Evolutionary conservation across 2,888 invertebrate species (phyloP).

Genomic region (Agonopterix subpropinquella): DNA sequence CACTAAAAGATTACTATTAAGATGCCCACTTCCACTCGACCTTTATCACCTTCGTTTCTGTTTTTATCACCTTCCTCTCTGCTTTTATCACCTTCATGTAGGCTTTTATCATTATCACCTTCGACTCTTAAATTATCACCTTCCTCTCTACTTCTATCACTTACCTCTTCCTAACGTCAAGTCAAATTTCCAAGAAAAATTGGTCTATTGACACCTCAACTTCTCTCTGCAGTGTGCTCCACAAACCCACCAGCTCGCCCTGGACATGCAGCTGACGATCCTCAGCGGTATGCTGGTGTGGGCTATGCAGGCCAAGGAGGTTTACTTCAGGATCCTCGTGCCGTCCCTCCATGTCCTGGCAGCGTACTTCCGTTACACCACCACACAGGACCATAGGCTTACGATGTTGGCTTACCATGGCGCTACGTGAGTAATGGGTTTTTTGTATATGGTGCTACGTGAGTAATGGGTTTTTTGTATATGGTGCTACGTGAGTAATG

Average conservation of each 20-base stretch:
- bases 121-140: too few relatives aligned
- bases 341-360: conserved; percentile 74
- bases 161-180: too few relatives aligned
- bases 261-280: conserved; percentile 84
- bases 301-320: conserved; percentile 73
- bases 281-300: conserved; percentile 80
- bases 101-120: too few relatives aligned
- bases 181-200: too few relatives aligned
- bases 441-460: conserved; percentile 78
- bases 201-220: too few relatives aligned
- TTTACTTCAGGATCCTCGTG: conserved; percentile 71
- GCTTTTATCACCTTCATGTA: too few relatives aligned
- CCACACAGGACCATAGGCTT: conserved; percentile 76
- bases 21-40: too few relatives aligned
- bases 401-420: conserved; percentile 81
- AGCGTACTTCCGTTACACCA: conserved; percentile 78
- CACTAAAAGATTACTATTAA: too few relatives aligned
- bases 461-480: conserved; percentile 5
- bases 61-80: too few relatives aligned
- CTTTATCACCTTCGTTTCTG: too few relatives aligned
- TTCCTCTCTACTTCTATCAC: too few relatives aligned
- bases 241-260: conserved; percentile 83
- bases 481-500: conserved; percentile 78
- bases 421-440: conserved; percentile 69
- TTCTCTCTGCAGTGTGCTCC: conserved; percentile 80